A percentile compares a stretch with the other conserved stretches of the same genome.
phyloP scores from a whole-genome alignment of 2,113 vertebrate species.

The Cervus canadensis region DNA sequence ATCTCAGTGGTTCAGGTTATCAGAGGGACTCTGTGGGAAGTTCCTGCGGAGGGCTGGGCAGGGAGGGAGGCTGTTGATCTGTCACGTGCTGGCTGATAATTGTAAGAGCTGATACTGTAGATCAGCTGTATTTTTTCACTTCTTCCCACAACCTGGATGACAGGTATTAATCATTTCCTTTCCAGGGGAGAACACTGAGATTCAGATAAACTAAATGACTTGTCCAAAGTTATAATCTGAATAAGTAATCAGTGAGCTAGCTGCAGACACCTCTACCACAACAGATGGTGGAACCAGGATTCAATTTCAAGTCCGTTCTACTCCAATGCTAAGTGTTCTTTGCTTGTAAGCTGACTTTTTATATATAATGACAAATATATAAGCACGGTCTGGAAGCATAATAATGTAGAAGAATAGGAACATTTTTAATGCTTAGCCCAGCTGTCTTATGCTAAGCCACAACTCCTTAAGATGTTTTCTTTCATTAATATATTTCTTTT shows the following conservation, averaged over 20 bases:
- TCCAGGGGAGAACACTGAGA: neutral
- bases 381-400: neutral
- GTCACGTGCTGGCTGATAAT: neutral
- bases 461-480: neutral
- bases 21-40: neutral
- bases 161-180: neutral
- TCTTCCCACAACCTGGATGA: neutral
- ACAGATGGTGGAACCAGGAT: neutral
- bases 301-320: neutral
- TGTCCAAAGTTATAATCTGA: neutral
- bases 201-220: neutral
- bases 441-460: neutral
- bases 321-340: neutral
- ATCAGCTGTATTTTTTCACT: neutral
- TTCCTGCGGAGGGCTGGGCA: neutral
- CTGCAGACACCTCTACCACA: neutral
- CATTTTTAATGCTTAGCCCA: neutral
- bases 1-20: neutral
- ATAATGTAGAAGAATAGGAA: neutral
- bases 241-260: neutral
- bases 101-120: neutral
- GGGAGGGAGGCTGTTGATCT: neutral
- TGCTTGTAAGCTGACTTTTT: neutral
- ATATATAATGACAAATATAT: neutral
- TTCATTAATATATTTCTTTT: neutral